Evolutionary conservation across 2,113 vertebrate species (phyloP).

Genomic region (Ophiodon elongatus): DNA sequence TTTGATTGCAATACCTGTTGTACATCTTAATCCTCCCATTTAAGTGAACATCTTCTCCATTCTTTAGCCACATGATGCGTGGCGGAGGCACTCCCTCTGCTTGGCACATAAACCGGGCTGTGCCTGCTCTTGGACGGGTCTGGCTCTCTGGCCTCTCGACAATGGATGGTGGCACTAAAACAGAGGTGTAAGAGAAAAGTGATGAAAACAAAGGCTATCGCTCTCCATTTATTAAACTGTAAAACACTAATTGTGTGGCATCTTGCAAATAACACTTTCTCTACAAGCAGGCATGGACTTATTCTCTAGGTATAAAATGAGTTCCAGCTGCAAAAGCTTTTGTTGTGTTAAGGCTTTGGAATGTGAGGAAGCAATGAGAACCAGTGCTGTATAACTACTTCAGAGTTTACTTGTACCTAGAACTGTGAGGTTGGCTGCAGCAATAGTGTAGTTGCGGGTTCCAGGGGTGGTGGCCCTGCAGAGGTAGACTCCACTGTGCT

Average conservation of each 20-base stretch:
- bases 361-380: background rate
- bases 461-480: conserved; percentile 95
- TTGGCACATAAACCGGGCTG: conserved; percentile 95
- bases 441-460: conserved; percentile 94
- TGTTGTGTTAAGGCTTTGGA: background rate
- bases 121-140: conserved; percentile 95
- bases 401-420: conserved; percentile 87
- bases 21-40: conserved; percentile 99
- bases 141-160: conserved; percentile 95
- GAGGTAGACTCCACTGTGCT: conserved; percentile 92
- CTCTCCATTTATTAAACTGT: too few species aligned
- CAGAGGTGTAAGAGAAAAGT: background rate
- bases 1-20: conserved; percentile 87
- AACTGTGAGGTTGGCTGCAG: conserved; percentile 90
- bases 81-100: conserved; percentile 92
- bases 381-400: background rate
- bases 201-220: background rate
- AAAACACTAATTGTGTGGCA: background rate
- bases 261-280: background rate
- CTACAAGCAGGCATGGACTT: background rate
- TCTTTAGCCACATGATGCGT: conserved; percentile 95
- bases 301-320: background rate
- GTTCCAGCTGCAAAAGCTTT: background rate
- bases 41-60: conserved; percentile 92
- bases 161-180: conserved; percentile 92